Base-by-base conservation (phyloP, 2,888 invertebrate species). In the Microchrysa polita region DNA sequence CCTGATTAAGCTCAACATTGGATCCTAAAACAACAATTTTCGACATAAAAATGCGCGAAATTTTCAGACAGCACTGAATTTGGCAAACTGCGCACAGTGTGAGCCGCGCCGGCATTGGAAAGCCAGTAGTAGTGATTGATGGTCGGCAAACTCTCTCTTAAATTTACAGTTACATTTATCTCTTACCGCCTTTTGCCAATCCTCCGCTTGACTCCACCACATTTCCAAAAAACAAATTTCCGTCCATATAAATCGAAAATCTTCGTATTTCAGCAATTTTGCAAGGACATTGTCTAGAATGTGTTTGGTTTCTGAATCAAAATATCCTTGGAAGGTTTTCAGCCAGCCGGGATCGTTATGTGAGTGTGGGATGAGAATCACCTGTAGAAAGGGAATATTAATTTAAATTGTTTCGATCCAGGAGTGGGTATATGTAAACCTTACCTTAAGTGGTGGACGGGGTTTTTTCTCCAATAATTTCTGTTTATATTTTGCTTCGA, bases 311-410 rank as follows among this genome's bases (percentile, higher is more conserved):
- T 94, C 93, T 80, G 90, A 90, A 82, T 94, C 92, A 84, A 95
- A 98, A 84, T 98, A 98, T 81, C 94, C 94, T 80, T 97, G 95
- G 84, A 96, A 95, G 0, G 98, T 98, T 85, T 94, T 93, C 80
- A 97, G 86, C 98, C 98, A 98, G 74, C 98, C 98, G 0, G 98
- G 97, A 85, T 98, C 98, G 81, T 96, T 97, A 86, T 98, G 98
- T 0, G 97, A 96, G 83, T 97, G 97, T 0, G 97, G 97, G 14
- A 97, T 91, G 57, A 97, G 90, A 75, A 97, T 91, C 2, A 96
- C 93, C 93, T 94, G 85, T 23, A 59, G 59, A 0, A 83, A 73
- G 67, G 72, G 77, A 60, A 72, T 76, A 75, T 34, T 69, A 59
- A 22, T 9, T 12, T 44, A 44, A 12, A 44, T 2, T 18, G 44